These are phyloP conservation scores for Eurois occulta DNA, from an alignment of 2,888 invertebrate species.

Conservation along the genomic window DNA sequence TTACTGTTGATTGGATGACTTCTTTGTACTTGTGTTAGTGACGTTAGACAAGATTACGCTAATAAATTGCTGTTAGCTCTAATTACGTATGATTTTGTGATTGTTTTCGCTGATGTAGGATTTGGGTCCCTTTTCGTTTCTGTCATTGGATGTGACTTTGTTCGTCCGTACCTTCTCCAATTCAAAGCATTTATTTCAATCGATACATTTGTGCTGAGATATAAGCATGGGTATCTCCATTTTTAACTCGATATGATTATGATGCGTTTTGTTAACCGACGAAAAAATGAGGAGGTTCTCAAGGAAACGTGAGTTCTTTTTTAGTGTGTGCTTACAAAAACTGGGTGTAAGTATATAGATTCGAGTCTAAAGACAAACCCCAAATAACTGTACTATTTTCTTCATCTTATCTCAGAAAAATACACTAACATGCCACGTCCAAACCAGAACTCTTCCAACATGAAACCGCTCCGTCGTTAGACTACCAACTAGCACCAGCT, in stretches of 20 bases:
- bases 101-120: slow-evolving; percentile 28
- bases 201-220: neutral
- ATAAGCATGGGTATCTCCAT: neutral
- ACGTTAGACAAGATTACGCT: slow-evolving; percentile 46
- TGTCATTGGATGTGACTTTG: neutral
- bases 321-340: neutral
- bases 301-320: neutral
- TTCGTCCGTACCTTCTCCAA: neutral
- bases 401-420: neutral
- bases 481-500: slow-evolving; percentile 71
- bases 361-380: neutral
- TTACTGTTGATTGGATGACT: slow-evolving; percentile 61
- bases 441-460: slow-evolving; percentile 41
- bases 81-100: slow-evolving; percentile 55
- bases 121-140: neutral
- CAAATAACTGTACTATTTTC: neutral
- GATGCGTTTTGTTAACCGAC: neutral
- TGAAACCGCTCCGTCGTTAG: slow-evolving; percentile 62
- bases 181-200: neutral
- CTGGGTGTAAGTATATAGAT: neutral
- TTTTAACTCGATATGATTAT: neutral
- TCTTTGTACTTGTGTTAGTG: slow-evolving; percentile 43
- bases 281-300: neutral
- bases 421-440: slow-evolving; percentile 57
- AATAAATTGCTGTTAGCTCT: slow-evolving; percentile 52